Evolutionary conservation across 2,113 vertebrate species (phyloP).

Genomic region (Orthonyx spaldingii): DNA sequence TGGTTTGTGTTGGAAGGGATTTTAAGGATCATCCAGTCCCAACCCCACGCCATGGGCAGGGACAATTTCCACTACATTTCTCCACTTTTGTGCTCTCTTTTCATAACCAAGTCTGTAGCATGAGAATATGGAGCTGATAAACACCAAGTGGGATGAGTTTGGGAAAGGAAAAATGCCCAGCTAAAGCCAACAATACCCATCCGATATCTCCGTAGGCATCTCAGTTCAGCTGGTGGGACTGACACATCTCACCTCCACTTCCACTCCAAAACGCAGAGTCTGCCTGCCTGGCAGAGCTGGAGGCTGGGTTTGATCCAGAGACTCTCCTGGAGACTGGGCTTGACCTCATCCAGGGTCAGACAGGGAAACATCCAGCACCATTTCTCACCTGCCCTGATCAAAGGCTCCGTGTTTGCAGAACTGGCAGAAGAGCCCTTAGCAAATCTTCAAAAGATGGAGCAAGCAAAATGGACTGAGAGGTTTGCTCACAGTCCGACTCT

Average conservation of each 20-base stretch:
- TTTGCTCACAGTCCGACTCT: background rate
- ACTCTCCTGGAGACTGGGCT: background rate
- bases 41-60: background rate
- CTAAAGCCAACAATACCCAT: background rate
- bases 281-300: background rate
- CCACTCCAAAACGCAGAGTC: background rate
- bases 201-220: background rate
- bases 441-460: background rate
- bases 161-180: background rate
- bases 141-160: background rate
- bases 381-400: background rate
- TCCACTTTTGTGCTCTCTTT: background rate
- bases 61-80: background rate
- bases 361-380: background rate
- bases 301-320: background rate
- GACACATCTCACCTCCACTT: fast-evolving
- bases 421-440: background rate
- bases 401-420: background rate
- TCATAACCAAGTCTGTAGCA: fast-evolving
- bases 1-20: background rate
- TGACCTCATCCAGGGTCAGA: background rate
- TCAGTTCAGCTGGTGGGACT: background rate
- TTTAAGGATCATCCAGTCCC: background rate
- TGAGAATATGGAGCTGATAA: background rate
- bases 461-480: background rate